Percentiles rank a stretch among this genome's conserved stretches.
Conservation (phyloP, 2,888 invertebrate genomes). For the Nebria salina region DNA sequence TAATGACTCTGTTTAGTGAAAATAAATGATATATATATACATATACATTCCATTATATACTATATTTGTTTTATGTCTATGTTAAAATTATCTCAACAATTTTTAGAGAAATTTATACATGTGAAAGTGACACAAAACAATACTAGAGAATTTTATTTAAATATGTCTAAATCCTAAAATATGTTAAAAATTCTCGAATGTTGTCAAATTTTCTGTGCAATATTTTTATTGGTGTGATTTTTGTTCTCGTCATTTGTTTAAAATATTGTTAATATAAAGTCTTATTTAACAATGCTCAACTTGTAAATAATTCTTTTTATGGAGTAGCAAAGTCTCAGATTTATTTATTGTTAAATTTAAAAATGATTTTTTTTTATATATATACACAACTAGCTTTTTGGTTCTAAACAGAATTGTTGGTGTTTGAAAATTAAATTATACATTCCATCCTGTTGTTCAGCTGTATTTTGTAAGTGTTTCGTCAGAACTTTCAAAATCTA, state of each 20-base stretch:
- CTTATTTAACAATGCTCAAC: slow-evolving; percentile 27
- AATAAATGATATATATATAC: background rate
- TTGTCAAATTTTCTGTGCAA: slow-evolving; percentile 20
- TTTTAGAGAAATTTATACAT: slow-evolving; percentile 35
- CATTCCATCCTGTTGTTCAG: slow-evolving; percentile 42
- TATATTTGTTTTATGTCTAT: background rate
- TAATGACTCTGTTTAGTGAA: background rate
- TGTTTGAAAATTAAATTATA: slow-evolving; percentile 3
- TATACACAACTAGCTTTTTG: background rate
- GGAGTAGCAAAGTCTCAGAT: background rate
- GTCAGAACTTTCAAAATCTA: slow-evolving; percentile 40
- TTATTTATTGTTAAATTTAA: background rate
- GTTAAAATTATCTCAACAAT: slow-evolving; percentile 24
- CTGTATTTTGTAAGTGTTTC: slow-evolving; percentile 39
- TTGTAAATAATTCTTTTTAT: slow-evolving; percentile 16
- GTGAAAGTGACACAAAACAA: slow-evolving; percentile 44
- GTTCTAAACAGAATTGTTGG: background rate
- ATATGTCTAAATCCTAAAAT: background rate
- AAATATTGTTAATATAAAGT: slow-evolving; percentile 30
- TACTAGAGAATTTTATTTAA: slow-evolving; percentile 30
- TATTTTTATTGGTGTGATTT: slow-evolving; percentile 20
- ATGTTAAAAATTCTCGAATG: background rate
- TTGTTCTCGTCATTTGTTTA: slow-evolving; percentile 31
- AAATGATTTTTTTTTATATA: background rate
- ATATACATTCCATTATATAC: slow-evolving; percentile 38